phyloP scores from a whole-genome alignment of 2,113 vertebrate genomes.

The Brienomyrus brachyistius region DNA sequence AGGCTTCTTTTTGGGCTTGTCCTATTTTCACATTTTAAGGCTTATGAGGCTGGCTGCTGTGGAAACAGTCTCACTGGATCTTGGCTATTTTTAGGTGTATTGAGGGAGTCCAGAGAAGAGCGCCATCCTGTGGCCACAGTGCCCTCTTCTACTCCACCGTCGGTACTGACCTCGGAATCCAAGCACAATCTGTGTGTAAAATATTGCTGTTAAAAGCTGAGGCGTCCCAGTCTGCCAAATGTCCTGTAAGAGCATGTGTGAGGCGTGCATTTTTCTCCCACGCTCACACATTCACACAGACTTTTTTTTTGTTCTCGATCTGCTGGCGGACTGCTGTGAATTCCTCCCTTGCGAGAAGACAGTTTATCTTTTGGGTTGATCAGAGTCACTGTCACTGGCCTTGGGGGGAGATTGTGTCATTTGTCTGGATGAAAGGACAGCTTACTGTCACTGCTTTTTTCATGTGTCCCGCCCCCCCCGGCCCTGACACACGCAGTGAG shows the following conservation, averaged over 20 bases:
- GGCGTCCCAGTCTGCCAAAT: neutral
- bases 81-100: neutral
- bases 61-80: neutral
- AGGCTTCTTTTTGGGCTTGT: neutral
- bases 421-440: neutral
- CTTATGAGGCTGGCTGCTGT: neutral
- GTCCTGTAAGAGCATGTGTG: neutral
- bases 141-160: neutral
- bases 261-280: neutral
- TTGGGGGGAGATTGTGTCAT: neutral
- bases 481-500: neutral
- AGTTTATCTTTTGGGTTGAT: neutral
- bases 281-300: neutral
- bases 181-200: neutral
- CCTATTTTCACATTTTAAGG: slow-evolving; percentile 8
- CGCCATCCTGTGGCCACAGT: neutral
- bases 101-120: neutral
- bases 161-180: neutral
- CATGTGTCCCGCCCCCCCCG: neutral
- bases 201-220: neutral
- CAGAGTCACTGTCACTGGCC: neutral
- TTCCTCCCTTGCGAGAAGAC: neutral
- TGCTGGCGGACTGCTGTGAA: neutral
- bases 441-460: neutral
- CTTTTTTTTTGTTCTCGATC: neutral